A percentile compares a stretch with the other conserved stretches of the same genome.
Evolutionary conservation across 2,113 vertebrate genomes (phyloP).

Genomic region (Prolemur simus): DNA sequence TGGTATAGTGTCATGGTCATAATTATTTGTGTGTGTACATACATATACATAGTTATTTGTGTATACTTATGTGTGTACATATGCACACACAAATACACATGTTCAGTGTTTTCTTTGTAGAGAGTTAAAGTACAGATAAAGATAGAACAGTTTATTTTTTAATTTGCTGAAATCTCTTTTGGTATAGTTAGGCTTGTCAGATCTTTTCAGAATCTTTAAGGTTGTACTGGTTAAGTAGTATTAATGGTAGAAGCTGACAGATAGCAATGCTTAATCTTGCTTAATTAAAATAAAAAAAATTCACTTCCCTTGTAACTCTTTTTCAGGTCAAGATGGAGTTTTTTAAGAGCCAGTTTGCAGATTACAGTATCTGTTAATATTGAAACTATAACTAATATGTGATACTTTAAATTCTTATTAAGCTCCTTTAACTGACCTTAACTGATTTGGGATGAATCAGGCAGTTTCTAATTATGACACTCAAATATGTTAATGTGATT

Average conservation of each 20-base stretch:
- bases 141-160: not conserved
- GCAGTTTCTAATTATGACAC: not conserved
- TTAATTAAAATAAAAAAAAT: not conserved
- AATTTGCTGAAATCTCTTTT: not conserved
- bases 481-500: not conserved
- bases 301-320: not conserved
- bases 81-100: rapidly evolving
- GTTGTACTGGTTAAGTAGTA: not conserved
- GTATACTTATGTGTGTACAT: rapidly evolving
- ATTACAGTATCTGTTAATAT: not conserved
- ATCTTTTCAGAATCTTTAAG: not conserved
- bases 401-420: not conserved
- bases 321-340: not conserved
- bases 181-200: not conserved
- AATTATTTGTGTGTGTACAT: not conserved
- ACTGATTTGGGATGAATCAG: not conserved
- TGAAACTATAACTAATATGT: slow-evolving; percentile 57
- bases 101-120: not conserved
- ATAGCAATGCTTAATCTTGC: not conserved
- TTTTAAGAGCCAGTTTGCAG: slow-evolving; percentile 19
- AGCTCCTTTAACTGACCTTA: not conserved
- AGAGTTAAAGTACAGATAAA: not conserved
- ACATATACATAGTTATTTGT: rapidly evolving
- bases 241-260: not conserved
- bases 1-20: not conserved